Evolutionary conservation across 2,888 invertebrate species (phyloP).

Genomic region (Panopea generosa): DNA sequence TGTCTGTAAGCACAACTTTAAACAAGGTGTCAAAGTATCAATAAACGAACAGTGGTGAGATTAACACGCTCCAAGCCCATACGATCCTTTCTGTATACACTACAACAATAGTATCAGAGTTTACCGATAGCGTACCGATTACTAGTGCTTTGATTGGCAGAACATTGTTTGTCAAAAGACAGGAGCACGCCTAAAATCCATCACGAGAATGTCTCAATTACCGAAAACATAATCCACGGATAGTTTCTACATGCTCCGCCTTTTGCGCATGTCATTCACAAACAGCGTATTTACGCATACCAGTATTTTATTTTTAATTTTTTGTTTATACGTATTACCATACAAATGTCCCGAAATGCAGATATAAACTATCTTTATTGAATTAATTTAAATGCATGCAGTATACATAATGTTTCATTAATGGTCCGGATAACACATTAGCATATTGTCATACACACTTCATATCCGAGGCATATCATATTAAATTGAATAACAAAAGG

Average conservation of each 20-base stretch:
- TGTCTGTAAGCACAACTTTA: constrained; percentile 20
- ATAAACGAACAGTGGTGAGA: constrained; percentile 1
- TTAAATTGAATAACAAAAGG: constrained; percentile 13
- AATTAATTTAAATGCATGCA: no score
- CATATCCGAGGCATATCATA: constrained; percentile 7
- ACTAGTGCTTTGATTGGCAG: constrained; percentile 42
- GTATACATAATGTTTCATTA: no score
- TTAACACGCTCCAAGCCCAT: constrained; percentile 15
- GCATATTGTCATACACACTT: no score
- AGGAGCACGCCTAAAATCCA: constrained; percentile 33
- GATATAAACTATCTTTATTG: no score
- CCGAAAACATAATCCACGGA: constrained; percentile 23
- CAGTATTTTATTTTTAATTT: no score
- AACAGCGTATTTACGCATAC: neutral
- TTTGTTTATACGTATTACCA: no score
- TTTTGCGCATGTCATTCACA: constrained; percentile 26
- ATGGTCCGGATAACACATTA: no score
- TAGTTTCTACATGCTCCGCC: constrained; percentile 22
- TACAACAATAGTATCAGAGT: constrained; percentile 32
- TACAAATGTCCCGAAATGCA: no score
- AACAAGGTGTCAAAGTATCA: constrained; percentile 41
- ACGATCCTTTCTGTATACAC: constrained; percentile 24
- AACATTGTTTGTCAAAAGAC: constrained; percentile 38
- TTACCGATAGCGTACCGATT: constrained; percentile 16
- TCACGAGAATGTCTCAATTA: constrained; percentile 16